These are phyloP conservation scores for Labeo catla DNA, from an alignment of 2,113 vertebrate species.

Conservation along the genomic window DNA sequence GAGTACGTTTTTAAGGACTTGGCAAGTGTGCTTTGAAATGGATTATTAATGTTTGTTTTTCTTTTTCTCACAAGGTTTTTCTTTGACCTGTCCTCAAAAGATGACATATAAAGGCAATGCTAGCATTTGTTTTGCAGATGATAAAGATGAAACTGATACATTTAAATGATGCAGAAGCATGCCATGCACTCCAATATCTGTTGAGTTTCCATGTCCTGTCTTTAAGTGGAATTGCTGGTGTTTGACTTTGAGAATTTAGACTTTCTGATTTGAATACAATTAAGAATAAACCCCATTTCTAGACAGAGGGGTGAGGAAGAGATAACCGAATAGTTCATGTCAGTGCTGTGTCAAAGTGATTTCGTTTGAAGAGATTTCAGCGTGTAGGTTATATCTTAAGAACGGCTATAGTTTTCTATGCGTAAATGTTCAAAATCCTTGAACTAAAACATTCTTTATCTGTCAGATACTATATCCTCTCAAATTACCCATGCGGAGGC, in stretches of 20 bases:
- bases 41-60: background rate
- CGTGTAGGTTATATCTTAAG: background rate
- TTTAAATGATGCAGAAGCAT: background rate
- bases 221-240: background rate
- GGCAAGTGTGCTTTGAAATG: too few species aligned
- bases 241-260: background rate
- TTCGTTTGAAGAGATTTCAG: background rate
- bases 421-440: conserved; percentile 6
- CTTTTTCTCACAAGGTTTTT: background rate
- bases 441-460: background rate
- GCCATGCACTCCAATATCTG: background rate
- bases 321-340: background rate
- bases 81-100: background rate
- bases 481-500: background rate
- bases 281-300: background rate
- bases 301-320: background rate
- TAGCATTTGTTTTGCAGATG: background rate
- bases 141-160: background rate
- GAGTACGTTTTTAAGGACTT: background rate
- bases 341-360: background rate
- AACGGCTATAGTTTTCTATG: background rate
- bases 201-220: background rate
- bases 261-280: background rate
- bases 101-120: background rate
- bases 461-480: background rate